Conservation (phyloP, 2,113 vertebrate species). For the Lota lota region DNA sequence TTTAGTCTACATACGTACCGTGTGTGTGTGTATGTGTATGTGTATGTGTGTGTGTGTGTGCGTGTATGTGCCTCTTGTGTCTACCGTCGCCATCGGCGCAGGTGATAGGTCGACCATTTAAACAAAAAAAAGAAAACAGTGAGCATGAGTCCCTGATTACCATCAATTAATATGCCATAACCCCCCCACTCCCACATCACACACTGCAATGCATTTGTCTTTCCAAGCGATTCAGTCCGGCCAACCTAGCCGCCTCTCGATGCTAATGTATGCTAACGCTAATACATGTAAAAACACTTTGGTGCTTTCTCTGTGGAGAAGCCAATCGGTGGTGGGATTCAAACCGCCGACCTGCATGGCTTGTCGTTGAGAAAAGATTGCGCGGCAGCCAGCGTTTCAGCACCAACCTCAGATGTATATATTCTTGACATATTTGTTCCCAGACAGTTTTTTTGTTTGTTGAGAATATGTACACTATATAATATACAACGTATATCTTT, state of each 20-base stretch:
- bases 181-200: conserved; percentile 16
- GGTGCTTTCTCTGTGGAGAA: conserved; percentile 57
- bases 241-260: conserved; percentile 52
- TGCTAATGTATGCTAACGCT: conserved; percentile 63
- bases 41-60: background rate
- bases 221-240: conserved; percentile 64
- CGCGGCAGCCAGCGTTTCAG: conserved; percentile 32
- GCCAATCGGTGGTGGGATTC: conserved; percentile 48
- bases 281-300: conserved; percentile 56
- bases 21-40: no score
- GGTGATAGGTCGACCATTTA: conserved; percentile 55
- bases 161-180: conserved; percentile 70
- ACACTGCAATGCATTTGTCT: conserved; percentile 57
- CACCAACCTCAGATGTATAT: conserved; percentile 14
- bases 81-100: conserved; percentile 50
- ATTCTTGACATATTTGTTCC: conserved; percentile 29
- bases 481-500: no score
- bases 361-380: conserved; percentile 47
- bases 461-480: no score
- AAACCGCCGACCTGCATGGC: conserved; percentile 21
- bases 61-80: conserved; percentile 18
- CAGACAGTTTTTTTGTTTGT: no score
- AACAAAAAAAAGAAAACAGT: conserved; percentile 29
- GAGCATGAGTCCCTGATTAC: conserved; percentile 64
- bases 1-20: no score